These are phyloP conservation scores for Neocrepidodera transversa DNA, from an alignment of 2,888 invertebrate species.

Conservation along the genomic window DNA sequence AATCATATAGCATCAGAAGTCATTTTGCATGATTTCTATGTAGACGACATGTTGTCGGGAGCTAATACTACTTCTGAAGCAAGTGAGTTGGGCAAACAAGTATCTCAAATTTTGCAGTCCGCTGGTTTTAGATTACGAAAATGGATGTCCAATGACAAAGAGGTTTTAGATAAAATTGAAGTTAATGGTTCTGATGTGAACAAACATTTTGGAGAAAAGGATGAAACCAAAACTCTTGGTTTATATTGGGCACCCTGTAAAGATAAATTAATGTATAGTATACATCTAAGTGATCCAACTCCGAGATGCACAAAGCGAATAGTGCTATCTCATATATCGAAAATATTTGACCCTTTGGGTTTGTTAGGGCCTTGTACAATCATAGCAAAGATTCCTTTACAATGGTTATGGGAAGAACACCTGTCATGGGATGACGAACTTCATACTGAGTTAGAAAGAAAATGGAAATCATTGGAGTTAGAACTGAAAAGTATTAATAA, in stretches of 20 bases:
- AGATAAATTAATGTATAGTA: slow-evolving; percentile 15
- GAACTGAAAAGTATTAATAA: no score
- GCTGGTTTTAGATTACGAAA: slow-evolving; percentile 21
- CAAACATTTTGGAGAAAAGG: slow-evolving; percentile 15
- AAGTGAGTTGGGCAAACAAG: slow-evolving; percentile 8
- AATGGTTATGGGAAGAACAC: slow-evolving; percentile 24
- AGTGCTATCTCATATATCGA: slow-evolving; percentile 20
- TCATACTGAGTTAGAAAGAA: not conserved
- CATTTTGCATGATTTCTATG: slow-evolving; percentile 22
- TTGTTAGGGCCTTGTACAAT: slow-evolving; percentile 18
- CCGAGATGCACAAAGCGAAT: slow-evolving; percentile 12
- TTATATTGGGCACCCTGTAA: slow-evolving; percentile 5
- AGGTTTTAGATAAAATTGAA: slow-evolving; percentile 14
- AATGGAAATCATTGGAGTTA: slow-evolving; percentile 4
- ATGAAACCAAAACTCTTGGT: slow-evolving; percentile 24
- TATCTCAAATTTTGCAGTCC: slow-evolving; percentile 3
- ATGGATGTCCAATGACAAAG: slow-evolving; percentile 22
- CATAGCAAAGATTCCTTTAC: slow-evolving; percentile 17
- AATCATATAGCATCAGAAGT: slow-evolving; percentile 13
- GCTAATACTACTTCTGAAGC: slow-evolving; percentile 2
- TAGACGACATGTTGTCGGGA: slow-evolving; percentile 21
- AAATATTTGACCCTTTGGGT: slow-evolving; percentile 23
- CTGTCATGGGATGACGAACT: slow-evolving; percentile 19
- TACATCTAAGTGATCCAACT: not conserved
- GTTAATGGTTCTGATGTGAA: not conserved